These are phyloP conservation scores for Sebastes nivosus DNA, from an alignment of 2,797 vertebrate species.

Conservation along the genomic window DNA sequence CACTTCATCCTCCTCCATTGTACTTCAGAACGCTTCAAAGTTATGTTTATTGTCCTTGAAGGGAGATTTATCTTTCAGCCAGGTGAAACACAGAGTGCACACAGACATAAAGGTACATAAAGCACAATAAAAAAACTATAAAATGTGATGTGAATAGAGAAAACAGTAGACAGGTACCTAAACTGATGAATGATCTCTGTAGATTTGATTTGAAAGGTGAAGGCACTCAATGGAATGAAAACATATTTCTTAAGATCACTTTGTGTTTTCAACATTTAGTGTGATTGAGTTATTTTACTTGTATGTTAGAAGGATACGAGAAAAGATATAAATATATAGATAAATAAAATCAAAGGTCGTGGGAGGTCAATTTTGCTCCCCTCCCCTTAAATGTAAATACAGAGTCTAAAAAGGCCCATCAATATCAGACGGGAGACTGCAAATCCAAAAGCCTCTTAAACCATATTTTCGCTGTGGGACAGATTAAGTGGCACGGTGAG, in stretches of 20 bases:
- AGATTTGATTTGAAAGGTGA: background rate
- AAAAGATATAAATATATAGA: background rate
- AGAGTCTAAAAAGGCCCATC: background rate
- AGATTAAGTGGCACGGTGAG: slow-evolving; percentile 37
- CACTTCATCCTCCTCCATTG: background rate
- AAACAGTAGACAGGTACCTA: background rate
- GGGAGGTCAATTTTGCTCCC: background rate
- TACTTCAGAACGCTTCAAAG: background rate
- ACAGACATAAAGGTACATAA: background rate
- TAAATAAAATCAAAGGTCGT: background rate
- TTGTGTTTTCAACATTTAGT: background rate
- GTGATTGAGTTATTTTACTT: background rate
- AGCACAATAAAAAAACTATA: background rate
- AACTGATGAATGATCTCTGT: background rate
- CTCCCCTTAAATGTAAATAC: background rate
- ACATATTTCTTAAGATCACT: background rate
- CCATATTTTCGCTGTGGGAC: slow-evolving; percentile 30
- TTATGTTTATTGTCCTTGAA: background rate
- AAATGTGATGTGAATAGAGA: background rate
- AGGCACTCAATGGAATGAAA: background rate
- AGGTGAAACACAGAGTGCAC: background rate
- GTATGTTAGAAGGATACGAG: background rate
- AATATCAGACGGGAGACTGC: slow-evolving; percentile 8
- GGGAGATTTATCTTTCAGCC: background rate
- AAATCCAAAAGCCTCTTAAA: slow-evolving; percentile 48